Base-by-base conservation (phyloP, 2,113 vertebrate species). In the Coracopsis vasa region DNA sequence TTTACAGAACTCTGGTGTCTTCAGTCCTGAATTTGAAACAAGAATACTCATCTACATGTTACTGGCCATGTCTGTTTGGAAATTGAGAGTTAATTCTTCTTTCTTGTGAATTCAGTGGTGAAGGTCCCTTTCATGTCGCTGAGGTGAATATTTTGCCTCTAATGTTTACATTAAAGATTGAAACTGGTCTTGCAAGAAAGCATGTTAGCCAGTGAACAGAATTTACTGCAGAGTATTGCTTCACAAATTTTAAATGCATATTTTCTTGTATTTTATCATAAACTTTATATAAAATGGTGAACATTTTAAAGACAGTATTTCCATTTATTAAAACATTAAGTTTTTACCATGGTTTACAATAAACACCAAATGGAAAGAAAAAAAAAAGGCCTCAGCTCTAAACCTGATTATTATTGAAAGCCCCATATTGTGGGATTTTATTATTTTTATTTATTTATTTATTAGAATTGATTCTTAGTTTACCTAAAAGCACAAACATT, bases 311-410 rank as follows among this genome's bases (percentile, higher is more conserved):
- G 33, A 95, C 92, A 87, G 28, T 79, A 37, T 70, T 90, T 92
- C 77, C 91, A 72, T 92, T 28, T 69, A 67, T 79, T 88, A 56
- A 92, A 84, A 74, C 45, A 13, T 90, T 92, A 80, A 0, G 8
- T 94, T 96, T 95, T 33, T 90, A 80, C 66, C 86, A 74, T 58
- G 47, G 37, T 96, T 96, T 96, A 71, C 91, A 97, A 86, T 94
- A 95, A 97, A 94, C 41, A 71, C 61, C 31, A 91, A 79, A 86
- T 70, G 39, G 79, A 77, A 86, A 85, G 11, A 12, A 65, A 84
- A 61, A 81, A 54, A 53, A 74, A 35, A 35, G 8, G 39, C 19
- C 37, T 88, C 41, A n/a, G n/a, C 42, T 87, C 20, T 78, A 88
- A 78, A 92, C 35, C 23, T 64, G 9, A 7, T 93, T 39, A 29